phyloP scores from a whole-genome alignment of 2,888 invertebrate genomes.

The Pollenia labialis region DNA sequence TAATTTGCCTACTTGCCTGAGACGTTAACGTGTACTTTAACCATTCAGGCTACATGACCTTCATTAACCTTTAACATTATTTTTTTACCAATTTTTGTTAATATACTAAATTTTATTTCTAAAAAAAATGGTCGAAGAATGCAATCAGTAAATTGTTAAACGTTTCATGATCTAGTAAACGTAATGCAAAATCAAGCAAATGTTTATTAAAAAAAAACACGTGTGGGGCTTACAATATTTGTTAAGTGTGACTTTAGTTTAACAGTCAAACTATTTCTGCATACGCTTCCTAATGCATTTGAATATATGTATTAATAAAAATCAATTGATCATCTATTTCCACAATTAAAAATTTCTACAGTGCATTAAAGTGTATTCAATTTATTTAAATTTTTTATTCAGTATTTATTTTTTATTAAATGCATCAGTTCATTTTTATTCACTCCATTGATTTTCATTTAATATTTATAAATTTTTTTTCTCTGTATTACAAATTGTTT shows the following conservation, averaged over 20 bases:
- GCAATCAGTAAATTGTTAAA: too few relatives aligned
- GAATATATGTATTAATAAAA: constrained; percentile 4
- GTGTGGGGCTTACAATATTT: too few relatives aligned
- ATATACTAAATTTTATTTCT: too few relatives aligned
- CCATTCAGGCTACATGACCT: too few relatives aligned
- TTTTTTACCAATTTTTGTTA: too few relatives aligned
- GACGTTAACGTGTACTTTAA: too few relatives aligned
- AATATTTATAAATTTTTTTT: constrained; percentile 12
- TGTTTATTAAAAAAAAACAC: too few relatives aligned
- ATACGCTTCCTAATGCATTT: constrained; percentile 23
- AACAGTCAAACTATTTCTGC: not conserved
- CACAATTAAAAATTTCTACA: constrained; percentile 1
- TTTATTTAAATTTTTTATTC: constrained; percentile 18
- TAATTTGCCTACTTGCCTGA: too few relatives aligned
- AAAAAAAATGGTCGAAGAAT: too few relatives aligned
- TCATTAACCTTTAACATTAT: too few relatives aligned
- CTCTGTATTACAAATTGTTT: constrained; percentile 51
- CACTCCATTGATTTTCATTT: constrained; percentile 54
- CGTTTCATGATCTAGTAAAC: too few relatives aligned
- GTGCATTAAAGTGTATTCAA: constrained; percentile 2
- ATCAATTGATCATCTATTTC: constrained; percentile 40
- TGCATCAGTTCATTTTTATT: constrained; percentile 53
- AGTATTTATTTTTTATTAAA: constrained; percentile 26
- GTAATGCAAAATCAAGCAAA: too few relatives aligned
- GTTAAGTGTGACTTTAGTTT: not conserved